A percentile compares a stretch with the other conserved stretches of the same genome.
phyloP scores from a whole-genome alignment of 2,797 vertebrate genomes.

The Kryptolebias ocellatus region DNA sequence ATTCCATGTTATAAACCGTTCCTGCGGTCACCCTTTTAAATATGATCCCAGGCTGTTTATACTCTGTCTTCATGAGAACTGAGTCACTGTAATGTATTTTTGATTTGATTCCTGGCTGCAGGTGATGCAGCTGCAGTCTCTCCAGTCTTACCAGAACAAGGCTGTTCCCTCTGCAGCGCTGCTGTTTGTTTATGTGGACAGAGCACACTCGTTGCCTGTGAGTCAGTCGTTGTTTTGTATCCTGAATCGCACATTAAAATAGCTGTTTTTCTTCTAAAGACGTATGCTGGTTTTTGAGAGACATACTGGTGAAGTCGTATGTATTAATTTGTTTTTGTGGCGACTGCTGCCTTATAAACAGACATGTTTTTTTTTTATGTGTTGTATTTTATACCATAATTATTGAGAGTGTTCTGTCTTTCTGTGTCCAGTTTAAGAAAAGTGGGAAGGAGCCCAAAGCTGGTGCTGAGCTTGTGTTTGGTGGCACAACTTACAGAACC shows the following conservation, averaged over 20 bases:
- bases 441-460: constrained; percentile 87
- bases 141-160: constrained; percentile 85
- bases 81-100: constrained; percentile 48
- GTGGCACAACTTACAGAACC: constrained; percentile 81
- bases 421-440: constrained; percentile 83
- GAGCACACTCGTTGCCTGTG: constrained; percentile 84
- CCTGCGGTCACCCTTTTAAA: background rate
- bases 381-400: constrained; percentile 4
- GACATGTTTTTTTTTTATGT: constrained; percentile 1
- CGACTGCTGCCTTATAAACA: background rate
- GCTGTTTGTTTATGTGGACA: constrained; percentile 87
- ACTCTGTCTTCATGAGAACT: constrained; percentile 14
- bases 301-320: background rate
- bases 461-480: constrained; percentile 81
- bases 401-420: constrained; percentile 7
- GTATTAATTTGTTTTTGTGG: background rate
- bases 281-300: background rate
- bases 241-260: background rate
- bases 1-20: background rate
- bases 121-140: constrained; percentile 85
- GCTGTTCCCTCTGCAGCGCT: constrained; percentile 83
- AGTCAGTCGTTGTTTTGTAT: constrained; percentile 52
- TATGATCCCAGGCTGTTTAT: background rate
- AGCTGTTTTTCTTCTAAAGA: background rate
- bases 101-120: constrained; percentile 58